phyloP scores from a whole-genome alignment of 1,140 invertebrate species.

The Lutraria rhynchaena region DNA sequence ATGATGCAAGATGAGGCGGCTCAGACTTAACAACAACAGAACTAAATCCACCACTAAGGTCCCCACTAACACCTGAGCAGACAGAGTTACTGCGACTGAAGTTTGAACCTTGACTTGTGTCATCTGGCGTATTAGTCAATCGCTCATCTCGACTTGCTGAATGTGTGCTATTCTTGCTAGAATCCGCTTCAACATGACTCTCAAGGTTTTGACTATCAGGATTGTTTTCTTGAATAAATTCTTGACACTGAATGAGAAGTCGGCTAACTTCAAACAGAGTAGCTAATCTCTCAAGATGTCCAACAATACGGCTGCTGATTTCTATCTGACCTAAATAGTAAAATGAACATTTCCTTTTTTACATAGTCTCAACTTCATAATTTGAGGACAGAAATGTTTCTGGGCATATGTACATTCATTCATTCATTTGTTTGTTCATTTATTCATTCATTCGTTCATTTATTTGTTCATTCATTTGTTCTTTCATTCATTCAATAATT shows the following conservation, averaged over 20 bases:
- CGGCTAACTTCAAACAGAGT: constrained; percentile 34
- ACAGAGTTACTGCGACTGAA: constrained; percentile 44
- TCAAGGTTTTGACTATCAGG: constrained; percentile 53
- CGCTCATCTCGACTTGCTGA: constrained; percentile 21
- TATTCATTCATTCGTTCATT: too few relatives aligned
- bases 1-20: constrained; percentile 26
- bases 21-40: constrained; percentile 29
- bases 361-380: too few relatives aligned
- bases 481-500: too few relatives aligned
- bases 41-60: neutral
- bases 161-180: constrained; percentile 8
- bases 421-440: too few relatives aligned
- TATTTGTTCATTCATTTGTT: too few relatives aligned
- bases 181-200: constrained; percentile 45
- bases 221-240: constrained; percentile 46
- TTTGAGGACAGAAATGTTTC: too few relatives aligned
- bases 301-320: constrained; percentile 35
- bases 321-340: constrained; percentile 50
- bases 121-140: constrained; percentile 33
- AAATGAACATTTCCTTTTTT: too few relatives aligned
- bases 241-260: constrained; percentile 26
- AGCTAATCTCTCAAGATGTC: constrained; percentile 46
- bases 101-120: constrained; percentile 17
- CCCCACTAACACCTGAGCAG: constrained; percentile 42
- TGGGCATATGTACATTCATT: too few relatives aligned